Base-by-base conservation (phyloP, 2,113 vertebrate species). In the Hirundichthys speculiger region DNA sequence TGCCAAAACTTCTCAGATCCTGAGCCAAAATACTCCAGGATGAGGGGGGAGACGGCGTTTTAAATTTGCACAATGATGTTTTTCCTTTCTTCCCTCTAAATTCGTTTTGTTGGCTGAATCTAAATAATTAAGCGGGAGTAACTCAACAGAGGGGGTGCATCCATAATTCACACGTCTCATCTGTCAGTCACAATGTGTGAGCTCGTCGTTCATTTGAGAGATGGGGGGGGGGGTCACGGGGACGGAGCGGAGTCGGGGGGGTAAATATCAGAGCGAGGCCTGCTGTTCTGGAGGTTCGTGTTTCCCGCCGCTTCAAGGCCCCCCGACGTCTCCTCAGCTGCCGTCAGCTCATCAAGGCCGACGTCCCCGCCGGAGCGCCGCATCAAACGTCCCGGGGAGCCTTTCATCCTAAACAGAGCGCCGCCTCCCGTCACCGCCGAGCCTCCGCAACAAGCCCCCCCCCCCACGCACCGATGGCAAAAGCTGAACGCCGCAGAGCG, bases 361-460 rank as follows among this genome's bases (percentile, higher is more conserved):
- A 15, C 51, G 72, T 76, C 70, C 52, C 81, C 19, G 66, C 81
- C 1, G 73, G 82, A 62, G 66, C 51, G 67, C 76, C 50, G 73
- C 88, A 91, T 88, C 87, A 86, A 85, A 86, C 70, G 57, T 76
- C 74, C 74, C 2, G n/a, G 78, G 78, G 81, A 80, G 75, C 79
- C 80, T 88, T 91, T 88, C 64, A 86, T 89, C 80, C 80, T 71
- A 53, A 78, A 59, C 53, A 64, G 72, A 85, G 75, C 41, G 69
- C 64, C 40, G 58, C 71, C 68, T 18, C 68, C 19, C 68, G 79
- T 80, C 81, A 72, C 72, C 34, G 68, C 30, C 4, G 57, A 64
- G 76, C 45, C 45, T 74, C 69, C 6, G 64, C 79, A 60, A 58
- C 66, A 3, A 58, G 74, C 52, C n/a, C n/a, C n/a, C n/a, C n/a